Evolutionary conservation across 2,888 invertebrate species (phyloP).

Genomic region (Ennomos fuscantarius): DNA sequence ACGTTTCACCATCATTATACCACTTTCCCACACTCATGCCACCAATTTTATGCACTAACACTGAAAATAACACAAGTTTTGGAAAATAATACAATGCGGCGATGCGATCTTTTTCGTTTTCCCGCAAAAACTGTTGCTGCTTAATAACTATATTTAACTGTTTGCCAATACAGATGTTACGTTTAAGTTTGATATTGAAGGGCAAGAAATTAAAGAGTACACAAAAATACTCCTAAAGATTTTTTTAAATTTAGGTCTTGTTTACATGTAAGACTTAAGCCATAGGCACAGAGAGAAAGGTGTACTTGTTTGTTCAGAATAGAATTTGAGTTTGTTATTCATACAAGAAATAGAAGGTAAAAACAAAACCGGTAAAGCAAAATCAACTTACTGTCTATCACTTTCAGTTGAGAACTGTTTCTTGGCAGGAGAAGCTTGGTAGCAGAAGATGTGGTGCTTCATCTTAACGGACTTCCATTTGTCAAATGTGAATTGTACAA

Average conservation of each 20-base stretch:
- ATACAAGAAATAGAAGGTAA: conserved; percentile 6
- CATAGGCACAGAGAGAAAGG: no score
- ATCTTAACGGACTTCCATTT: conserved; percentile 93
- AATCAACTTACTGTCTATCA: conserved; percentile 82
- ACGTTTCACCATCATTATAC: no score
- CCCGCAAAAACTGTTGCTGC: not conserved
- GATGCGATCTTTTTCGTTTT: no score
- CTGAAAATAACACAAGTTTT: no score
- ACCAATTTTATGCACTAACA: no score
- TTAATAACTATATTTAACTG: not conserved
- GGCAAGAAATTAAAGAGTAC: not conserved
- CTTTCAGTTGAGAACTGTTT: conserved; percentile 92
- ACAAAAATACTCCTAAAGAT: not conserved
- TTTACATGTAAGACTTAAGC: no score
- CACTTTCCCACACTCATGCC: no score
- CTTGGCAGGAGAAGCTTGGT: conserved; percentile 93
- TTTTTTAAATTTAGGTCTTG: not conserved
- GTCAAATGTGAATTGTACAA: conserved; percentile 93
- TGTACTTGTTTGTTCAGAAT: no score
- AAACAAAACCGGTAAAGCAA: conserved; percentile 14
- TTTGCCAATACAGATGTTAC: not conserved
- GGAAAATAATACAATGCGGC: no score
- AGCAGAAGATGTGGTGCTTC: conserved; percentile 95
- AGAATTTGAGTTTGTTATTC: not conserved
- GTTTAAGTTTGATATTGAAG: no score